Evolutionary conservation across 2,888 invertebrate genomes (phyloP).

Genomic region (Cosmorhoe ocellata): DNA sequence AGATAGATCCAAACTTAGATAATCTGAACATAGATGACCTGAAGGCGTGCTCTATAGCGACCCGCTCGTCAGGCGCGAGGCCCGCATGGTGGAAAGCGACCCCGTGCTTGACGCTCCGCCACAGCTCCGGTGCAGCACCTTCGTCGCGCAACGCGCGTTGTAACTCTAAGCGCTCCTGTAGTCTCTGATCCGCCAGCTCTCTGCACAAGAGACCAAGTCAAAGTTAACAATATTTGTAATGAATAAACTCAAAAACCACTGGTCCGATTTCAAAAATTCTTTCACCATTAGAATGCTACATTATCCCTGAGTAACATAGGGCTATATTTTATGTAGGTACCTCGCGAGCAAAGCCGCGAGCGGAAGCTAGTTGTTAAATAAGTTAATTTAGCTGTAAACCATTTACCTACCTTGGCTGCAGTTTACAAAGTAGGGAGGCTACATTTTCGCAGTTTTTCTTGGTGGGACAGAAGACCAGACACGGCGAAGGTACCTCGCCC

Average conservation of each 20-base stretch:
- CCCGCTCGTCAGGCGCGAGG: conserved; percentile 92
- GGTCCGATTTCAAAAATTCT: too few relatives aligned
- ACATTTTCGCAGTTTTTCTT: conserved; percentile 97
- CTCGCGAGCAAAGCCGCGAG: too few relatives aligned
- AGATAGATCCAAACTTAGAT: too few relatives aligned
- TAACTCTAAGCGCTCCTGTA: conserved; percentile 48
- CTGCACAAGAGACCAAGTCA: conserved; percentile 45
- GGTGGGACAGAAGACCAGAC: conserved; percentile 96
- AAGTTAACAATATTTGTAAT: too few relatives aligned
- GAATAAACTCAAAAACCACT: background rate
- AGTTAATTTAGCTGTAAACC: too few relatives aligned
- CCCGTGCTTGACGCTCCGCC: conserved; percentile 88
- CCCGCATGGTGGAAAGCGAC: conserved; percentile 98
- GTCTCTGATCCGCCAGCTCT: conserved; percentile 52
- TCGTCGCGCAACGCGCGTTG: conserved; percentile 84
- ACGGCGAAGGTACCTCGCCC: conserved; percentile 83
- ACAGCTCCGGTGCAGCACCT: conserved; percentile 85
- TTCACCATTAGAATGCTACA: too few relatives aligned
- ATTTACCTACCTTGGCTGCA: conserved; percentile 74
- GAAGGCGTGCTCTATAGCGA: conserved; percentile 92
- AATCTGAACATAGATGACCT: conserved; percentile 48
- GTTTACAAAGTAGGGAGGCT: conserved; percentile 87
- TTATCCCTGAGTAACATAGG: too few relatives aligned
- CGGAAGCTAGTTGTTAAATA: too few relatives aligned
- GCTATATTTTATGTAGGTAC: too few relatives aligned